Evolutionary conservation across 1,140 invertebrate genomes (phyloP).

Genomic region (Berghia stephanieae): DNA sequence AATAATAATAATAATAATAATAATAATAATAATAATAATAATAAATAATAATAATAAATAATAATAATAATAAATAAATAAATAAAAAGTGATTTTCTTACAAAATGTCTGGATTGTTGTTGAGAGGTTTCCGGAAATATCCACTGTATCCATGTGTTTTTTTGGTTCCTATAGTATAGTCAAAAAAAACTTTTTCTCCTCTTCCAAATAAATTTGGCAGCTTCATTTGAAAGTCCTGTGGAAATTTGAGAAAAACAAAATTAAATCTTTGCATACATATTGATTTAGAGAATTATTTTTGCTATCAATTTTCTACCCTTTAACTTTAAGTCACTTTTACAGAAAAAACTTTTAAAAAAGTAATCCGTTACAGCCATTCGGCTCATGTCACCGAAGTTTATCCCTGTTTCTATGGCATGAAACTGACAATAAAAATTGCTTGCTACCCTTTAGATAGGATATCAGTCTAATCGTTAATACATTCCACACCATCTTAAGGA

Average conservation of each 20-base stretch:
- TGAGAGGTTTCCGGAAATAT: constrained; percentile 80
- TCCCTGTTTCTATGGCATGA: no score
- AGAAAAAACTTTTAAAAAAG: no score
- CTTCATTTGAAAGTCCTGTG: constrained; percentile 73
- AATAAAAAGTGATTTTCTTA: constrained; percentile 57
- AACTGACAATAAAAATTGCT: no score
- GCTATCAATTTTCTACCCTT: no score
- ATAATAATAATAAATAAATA: not conserved
- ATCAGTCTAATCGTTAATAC: no score
- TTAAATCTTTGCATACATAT: no score
- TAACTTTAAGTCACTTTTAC: no score
- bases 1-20: not conserved
- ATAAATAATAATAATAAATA: not conserved
- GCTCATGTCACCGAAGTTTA: no score
- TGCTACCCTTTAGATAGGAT: no score
- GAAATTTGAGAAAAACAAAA: no score
- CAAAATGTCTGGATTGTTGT: constrained; percentile 69
- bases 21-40: not conserved
- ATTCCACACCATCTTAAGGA: no score
- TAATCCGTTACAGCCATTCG: no score
- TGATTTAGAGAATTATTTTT: not conserved
- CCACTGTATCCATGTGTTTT: constrained; percentile 78
- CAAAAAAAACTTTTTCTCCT: constrained; percentile 79
- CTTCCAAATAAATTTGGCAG: constrained; percentile 84
- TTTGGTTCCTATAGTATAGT: constrained; percentile 81